Evolutionary conservation across 2,888 invertebrate species (phyloP).

Genomic region (Cataglyphis cursor): DNA sequence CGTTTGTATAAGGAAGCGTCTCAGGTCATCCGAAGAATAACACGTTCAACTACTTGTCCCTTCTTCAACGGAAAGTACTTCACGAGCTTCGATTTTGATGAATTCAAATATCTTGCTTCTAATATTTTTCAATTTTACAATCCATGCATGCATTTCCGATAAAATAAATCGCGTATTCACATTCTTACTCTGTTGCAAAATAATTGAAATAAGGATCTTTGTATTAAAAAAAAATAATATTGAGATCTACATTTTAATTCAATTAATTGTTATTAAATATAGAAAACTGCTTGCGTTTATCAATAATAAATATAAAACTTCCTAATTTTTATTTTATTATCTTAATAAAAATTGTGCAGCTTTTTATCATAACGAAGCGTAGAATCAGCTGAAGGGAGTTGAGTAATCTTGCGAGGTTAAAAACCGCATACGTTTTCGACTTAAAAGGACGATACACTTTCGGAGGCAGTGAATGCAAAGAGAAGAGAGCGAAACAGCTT

Average conservation of each 20-base stretch:
- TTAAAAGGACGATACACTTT: constrained; percentile 78
- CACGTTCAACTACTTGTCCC: constrained; percentile 82
- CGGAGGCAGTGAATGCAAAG: constrained; percentile 72
- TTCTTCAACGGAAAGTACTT: constrained; percentile 67
- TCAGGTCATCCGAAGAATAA: constrained; percentile 84
- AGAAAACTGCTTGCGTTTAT: not conserved
- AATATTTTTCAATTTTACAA: not conserved
- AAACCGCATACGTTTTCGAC: constrained; percentile 73
- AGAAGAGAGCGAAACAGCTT: constrained; percentile 80
- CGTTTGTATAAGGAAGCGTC: constrained; percentile 85
- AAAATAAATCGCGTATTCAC: not conserved
- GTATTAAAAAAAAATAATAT: not conserved
- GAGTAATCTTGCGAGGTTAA: constrained; percentile 68
- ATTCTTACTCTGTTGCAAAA: not conserved
- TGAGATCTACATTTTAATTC: not conserved
- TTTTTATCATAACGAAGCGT: not conserved
- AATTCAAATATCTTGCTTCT: constrained; percentile 13
- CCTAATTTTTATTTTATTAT: not conserved
- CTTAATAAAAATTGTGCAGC: not conserved
- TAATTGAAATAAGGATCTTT: not conserved
- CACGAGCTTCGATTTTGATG: constrained; percentile 49
- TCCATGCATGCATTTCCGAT: not conserved
- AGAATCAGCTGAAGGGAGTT: not conserved
- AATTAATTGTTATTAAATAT: not conserved
- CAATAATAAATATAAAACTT: not conserved